Conservation (phyloP, 2,797 vertebrate species). For the Tauraco hartlaubi region DNA sequence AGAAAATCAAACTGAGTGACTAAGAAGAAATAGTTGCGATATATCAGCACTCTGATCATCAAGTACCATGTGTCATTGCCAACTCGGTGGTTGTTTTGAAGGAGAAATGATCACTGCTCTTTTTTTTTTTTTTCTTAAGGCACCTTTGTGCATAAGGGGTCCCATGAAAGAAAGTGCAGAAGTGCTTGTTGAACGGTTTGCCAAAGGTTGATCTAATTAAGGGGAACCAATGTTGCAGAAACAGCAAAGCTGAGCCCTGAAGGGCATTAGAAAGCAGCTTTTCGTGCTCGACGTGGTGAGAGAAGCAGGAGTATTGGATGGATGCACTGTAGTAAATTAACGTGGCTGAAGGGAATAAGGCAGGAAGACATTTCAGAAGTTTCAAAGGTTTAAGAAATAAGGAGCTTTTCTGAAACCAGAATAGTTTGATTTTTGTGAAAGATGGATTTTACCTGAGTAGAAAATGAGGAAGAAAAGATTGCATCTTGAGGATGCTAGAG, state of each 20-base stretch:
- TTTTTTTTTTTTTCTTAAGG: background rate
- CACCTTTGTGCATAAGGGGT: background rate
- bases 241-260: background rate
- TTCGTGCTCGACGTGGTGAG: background rate
- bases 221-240: background rate
- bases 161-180: background rate
- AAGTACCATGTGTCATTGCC: background rate
- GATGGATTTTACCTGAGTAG: background rate
- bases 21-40: background rate
- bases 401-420: background rate
- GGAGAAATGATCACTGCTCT: background rate
- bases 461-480: background rate
- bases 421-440: background rate
- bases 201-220: background rate
- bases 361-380: background rate
- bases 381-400: background rate
- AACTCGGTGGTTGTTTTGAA: background rate
- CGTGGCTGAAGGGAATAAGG: background rate
- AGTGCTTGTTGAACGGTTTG: background rate
- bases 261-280: background rate
- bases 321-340: background rate
- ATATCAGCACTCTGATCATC: background rate
- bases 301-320: background rate
- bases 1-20: background rate
- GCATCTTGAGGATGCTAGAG: background rate